These are phyloP conservation scores for Bactericera cockerelli DNA, from an alignment of 1,140 invertebrate species.

Conservation along the genomic window DNA sequence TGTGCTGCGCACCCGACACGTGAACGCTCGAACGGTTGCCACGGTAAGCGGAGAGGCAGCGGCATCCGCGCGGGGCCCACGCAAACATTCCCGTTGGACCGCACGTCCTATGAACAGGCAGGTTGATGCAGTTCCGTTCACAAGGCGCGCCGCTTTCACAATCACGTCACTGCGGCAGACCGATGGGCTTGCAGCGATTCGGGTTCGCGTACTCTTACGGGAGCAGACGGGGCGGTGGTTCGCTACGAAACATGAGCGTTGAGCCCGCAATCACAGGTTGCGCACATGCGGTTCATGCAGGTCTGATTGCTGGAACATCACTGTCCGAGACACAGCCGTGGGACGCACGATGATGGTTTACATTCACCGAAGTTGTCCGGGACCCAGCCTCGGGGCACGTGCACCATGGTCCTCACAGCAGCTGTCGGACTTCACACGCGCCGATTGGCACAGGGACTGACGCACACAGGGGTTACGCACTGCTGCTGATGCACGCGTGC, in stretches of 20 bases:
- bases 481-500: constrained; percentile 59
- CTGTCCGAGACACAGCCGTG: constrained; percentile 58
- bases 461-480: constrained; percentile 62
- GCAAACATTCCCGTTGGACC: constrained; percentile 64
- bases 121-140: constrained; percentile 71
- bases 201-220: constrained; percentile 70
- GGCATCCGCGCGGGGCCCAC: constrained; percentile 56
- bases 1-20: constrained; percentile 68
- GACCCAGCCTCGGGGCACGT: constrained; percentile 63
- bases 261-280: constrained; percentile 70
- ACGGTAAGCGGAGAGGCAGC: constrained; percentile 60
- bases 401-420: constrained; percentile 67
- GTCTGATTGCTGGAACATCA: constrained; percentile 57
- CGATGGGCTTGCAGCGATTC: constrained; percentile 60
- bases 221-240: constrained; percentile 75
- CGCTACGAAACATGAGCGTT: constrained; percentile 67
- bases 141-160: constrained; percentile 62
- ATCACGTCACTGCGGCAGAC: constrained; percentile 60
- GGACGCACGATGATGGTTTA: constrained; percentile 45
- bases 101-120: constrained; percentile 64
- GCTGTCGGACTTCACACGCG: constrained; percentile 65
- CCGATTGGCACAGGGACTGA: constrained; percentile 54
- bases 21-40: constrained; percentile 60
- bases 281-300: constrained; percentile 69
- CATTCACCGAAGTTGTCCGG: constrained; percentile 61